A percentile compares a stretch with the other conserved stretches of the same genome.
Conservation (phyloP, 2,888 invertebrate genomes). For the Hirtodrosophila cameraria region DNA sequence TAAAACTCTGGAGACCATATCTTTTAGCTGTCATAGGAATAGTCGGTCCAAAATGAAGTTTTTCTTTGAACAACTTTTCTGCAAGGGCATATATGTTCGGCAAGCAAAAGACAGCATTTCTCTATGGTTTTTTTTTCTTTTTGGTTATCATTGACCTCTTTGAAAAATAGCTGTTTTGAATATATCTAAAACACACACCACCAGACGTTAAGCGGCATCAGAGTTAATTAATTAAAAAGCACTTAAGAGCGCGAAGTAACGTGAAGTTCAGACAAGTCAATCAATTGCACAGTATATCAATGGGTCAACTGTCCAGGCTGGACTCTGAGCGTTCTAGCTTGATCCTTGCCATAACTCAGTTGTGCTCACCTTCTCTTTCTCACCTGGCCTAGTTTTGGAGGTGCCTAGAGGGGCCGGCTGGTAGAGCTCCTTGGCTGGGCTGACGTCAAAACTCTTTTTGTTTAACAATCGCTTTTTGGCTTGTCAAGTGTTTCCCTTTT, state of each 20-base stretch:
- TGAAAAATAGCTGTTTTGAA: no score
- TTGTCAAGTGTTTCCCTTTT: conserved; percentile 48
- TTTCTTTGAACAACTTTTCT: no score
- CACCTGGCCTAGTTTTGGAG: conserved; percentile 4
- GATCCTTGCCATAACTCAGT: conserved; percentile 31
- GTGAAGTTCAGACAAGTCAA: conserved; percentile 18
- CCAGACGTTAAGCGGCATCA: not conserved
- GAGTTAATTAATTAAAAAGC: conserved; percentile 22
- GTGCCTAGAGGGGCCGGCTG: not conserved
- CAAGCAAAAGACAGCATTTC: no score
- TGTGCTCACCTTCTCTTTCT: conserved; percentile 6
- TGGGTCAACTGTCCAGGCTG: conserved; percentile 1
- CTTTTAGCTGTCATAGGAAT: no score
- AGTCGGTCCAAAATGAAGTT: no score
- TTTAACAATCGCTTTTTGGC: conserved; percentile 26
- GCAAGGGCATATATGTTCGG: no score
- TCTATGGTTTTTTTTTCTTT: no score
- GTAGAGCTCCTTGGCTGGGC: conserved; percentile 16
- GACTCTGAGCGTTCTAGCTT: conserved; percentile 11
- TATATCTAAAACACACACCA: no score
- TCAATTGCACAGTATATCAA: conserved; percentile 18
- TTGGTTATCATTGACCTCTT: no score
- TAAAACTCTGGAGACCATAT: no score
- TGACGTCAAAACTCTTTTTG: conserved; percentile 41
- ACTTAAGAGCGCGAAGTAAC: not conserved